phyloP scores from a whole-genome alignment of 2,797 vertebrate species.

The Chaunax sp. region DNA sequence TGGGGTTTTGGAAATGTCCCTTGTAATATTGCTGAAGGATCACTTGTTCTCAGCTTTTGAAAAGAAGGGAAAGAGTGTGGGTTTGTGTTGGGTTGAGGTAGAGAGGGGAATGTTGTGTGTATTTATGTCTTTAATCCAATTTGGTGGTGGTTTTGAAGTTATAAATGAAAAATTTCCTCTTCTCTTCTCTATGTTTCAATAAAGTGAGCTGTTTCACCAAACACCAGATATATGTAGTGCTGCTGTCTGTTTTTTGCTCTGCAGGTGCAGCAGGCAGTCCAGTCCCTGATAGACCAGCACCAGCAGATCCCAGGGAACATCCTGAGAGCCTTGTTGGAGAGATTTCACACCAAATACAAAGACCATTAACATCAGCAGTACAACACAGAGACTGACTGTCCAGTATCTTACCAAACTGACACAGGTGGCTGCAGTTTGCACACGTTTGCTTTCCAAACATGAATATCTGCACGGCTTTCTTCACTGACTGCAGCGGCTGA shows the following conservation, averaged over 20 bases:
- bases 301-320: conserved; percentile 95
- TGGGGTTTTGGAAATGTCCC: too few relatives aligned
- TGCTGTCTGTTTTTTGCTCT: conserved; percentile 1
- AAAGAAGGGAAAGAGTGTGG: too few relatives aligned
- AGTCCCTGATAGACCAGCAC: conserved; percentile 91
- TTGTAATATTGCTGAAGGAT: too few relatives aligned
- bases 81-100: too few relatives aligned
- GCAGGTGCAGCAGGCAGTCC: conserved; percentile 91
- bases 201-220: too few relatives aligned
- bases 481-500: conserved; percentile 11
- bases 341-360: conserved; percentile 87
- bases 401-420: conserved; percentile 8
- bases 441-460: conserved; percentile 17
- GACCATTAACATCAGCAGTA: conserved; percentile 69
- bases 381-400: not conserved
- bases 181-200: too few relatives aligned
- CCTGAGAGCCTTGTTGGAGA: conserved; percentile 91
- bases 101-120: too few relatives aligned
- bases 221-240: too few relatives aligned
- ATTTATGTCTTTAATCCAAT: too few relatives aligned
- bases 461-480: conserved; percentile 31
- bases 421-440: not conserved
- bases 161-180: too few relatives aligned
- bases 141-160: too few relatives aligned
- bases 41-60: too few relatives aligned